phyloP scores from a whole-genome alignment of 2,113 vertebrate species.

The Eurystomus gularis region DNA sequence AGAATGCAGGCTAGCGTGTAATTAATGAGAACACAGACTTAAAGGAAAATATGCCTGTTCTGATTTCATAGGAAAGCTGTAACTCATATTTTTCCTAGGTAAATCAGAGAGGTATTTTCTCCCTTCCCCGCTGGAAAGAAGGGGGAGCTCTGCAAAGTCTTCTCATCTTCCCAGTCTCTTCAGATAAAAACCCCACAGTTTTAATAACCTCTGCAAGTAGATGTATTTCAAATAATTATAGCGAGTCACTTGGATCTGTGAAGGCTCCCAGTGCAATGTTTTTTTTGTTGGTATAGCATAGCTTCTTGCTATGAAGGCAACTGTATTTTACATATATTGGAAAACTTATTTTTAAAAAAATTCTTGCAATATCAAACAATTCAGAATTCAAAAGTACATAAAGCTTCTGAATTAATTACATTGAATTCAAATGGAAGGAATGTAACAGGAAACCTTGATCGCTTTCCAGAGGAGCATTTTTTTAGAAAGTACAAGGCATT shows the following conservation, averaged over 20 bases:
- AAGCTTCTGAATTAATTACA: background rate
- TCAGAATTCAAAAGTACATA: background rate
- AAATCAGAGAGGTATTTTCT: background rate
- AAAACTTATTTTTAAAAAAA: background rate
- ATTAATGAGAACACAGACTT: background rate
- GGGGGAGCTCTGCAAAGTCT: background rate
- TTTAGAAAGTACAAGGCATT: background rate
- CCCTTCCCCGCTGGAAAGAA: background rate
- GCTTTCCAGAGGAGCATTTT: background rate
- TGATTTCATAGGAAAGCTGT: background rate
- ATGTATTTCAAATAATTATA: background rate
- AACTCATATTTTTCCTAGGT: background rate
- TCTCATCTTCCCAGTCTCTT: background rate
- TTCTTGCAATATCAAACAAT: background rate
- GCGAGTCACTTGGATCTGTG: background rate
- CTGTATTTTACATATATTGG: background rate
- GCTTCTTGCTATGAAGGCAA: background rate
- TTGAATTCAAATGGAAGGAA: background rate
- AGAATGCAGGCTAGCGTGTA: conserved; percentile 20
- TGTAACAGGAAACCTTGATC: background rate
- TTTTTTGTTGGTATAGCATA: background rate
- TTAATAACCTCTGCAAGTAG: background rate
- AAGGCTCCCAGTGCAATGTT: background rate
- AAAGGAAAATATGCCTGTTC: background rate
- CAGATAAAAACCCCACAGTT: background rate